These are phyloP conservation scores for Blennius ocellaris DNA, from an alignment of 2,113 vertebrate genomes.

Conservation along the genomic window DNA sequence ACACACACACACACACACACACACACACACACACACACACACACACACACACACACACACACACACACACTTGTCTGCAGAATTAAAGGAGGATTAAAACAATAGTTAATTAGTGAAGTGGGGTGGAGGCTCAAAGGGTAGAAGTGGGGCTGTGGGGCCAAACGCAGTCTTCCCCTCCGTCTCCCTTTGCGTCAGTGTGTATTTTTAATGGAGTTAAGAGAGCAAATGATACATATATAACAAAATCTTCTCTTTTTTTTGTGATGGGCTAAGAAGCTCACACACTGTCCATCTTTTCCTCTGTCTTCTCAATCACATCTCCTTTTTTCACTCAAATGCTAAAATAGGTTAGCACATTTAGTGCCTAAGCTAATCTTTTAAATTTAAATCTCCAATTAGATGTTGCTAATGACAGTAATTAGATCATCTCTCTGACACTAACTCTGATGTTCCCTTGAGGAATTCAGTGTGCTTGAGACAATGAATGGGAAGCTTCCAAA, in stretches of 20 bases:
- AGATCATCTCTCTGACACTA: slow-evolving; percentile 57
- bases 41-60: not conserved
- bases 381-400: slow-evolving; percentile 68
- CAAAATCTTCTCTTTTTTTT: slow-evolving; percentile 1
- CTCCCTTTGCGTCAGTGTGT: slow-evolving; percentile 35
- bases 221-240: slow-evolving; percentile 41
- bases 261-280: slow-evolving; percentile 6
- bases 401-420: slow-evolving; percentile 70
- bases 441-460: slow-evolving; percentile 55
- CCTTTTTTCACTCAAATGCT: slow-evolving; percentile 17
- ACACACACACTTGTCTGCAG: slow-evolving; percentile 50
- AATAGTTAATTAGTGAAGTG: slow-evolving; percentile 68
- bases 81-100: slow-evolving; percentile 66
- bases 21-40: slow-evolving; percentile 25
- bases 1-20: slow-evolving; percentile 25
- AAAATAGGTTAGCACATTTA: slow-evolving; percentile 65
- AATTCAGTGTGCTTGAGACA: slow-evolving; percentile 19
- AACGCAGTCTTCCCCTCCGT: slow-evolving; percentile 5
- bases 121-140: slow-evolving; percentile 22
- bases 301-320: not conserved
- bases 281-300: not conserved
- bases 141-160: slow-evolving; percentile 24
- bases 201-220: slow-evolving; percentile 60
- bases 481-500: slow-evolving; percentile 19
- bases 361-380: slow-evolving; percentile 52